A percentile compares a stretch with the other conserved stretches of the same genome.
These are phyloP conservation scores for Australoheros facetus DNA, from an alignment of 2,797 vertebrate genomes.

Conservation along the genomic window DNA sequence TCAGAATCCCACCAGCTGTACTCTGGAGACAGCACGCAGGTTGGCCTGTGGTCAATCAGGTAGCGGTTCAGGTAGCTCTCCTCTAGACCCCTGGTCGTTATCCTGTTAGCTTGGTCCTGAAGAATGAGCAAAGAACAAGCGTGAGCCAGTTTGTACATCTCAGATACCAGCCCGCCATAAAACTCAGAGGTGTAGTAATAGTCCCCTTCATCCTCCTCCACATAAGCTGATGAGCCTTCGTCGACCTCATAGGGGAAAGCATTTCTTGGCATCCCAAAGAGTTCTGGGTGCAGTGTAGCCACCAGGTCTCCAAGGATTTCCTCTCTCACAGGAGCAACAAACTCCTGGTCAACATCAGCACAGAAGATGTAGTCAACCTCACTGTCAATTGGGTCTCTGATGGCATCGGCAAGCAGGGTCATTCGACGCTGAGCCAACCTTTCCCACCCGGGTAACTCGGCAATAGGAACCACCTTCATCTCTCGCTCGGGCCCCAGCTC, in stretches of 20 bases:
- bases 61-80: slow-evolving; percentile 85
- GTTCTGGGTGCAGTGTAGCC: slow-evolving; percentile 79
- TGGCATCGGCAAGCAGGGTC: slow-evolving; percentile 68
- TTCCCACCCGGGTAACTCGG: slow-evolving; percentile 74
- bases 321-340: slow-evolving; percentile 75
- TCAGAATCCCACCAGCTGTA: slow-evolving; percentile 82
- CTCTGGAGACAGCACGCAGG: slow-evolving; percentile 83
- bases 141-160: slow-evolving; percentile 71
- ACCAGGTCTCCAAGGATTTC: slow-evolving; percentile 82
- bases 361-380: slow-evolving; percentile 82
- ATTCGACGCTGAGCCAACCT: slow-evolving; percentile 67
- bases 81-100: slow-evolving; percentile 67
- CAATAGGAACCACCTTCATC: slow-evolving; percentile 71
- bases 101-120: slow-evolving; percentile 69
- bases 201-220: slow-evolving; percentile 72
- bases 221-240: slow-evolving; percentile 59
- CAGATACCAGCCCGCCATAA: slow-evolving; percentile 75
- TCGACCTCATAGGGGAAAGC: slow-evolving; percentile 61
- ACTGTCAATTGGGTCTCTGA: slow-evolving; percentile 52
- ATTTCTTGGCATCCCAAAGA: slow-evolving; percentile 52
- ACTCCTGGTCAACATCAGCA: slow-evolving; percentile 79
- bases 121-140: slow-evolving; percentile 73
- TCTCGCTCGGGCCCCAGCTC: slow-evolving; percentile 67
- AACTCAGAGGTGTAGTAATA: slow-evolving; percentile 84
- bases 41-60: slow-evolving; percentile 76